Evolutionary conservation across 1,140 invertebrate species (phyloP), one percentile per base, ranked within the genome.

Genomic region (Pygmarrhopalites habei): DNA sequence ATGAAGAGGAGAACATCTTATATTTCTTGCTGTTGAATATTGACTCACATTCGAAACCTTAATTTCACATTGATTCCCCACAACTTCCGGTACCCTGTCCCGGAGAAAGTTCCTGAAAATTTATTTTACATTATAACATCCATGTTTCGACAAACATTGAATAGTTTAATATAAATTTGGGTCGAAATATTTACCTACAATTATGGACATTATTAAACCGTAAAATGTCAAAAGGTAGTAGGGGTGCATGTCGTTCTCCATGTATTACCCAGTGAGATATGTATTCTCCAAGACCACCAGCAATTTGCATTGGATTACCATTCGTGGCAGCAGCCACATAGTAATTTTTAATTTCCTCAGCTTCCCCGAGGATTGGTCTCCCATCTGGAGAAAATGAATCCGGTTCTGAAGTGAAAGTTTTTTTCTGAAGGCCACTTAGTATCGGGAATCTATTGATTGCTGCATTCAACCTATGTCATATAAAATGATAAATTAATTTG

Each of bases 311-410:
- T n/a, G 81, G 78, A 73, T 83, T 83, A 52, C 80, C 82, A 74
- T 82, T 84, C 81, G 83, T 84, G 58, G 80, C 82, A 60, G 92
- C 91, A 3, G 93, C 92, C 23, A 99, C 85, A 75, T 87, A 93
- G 77, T 98, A 99, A 74, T 97, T 97, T 70, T 84, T 80, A 64
- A 97, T 87, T 86, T 97, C 93, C 0, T 92, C 86, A 17, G 89
- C 83, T 82, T 96, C 89, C 1, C 95, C 95, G 17, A 98, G 79
- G 46, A 92, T 89, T 88, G 88, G 91, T 73, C 88, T 90, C 73
- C 88, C 90, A 74, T 92, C 89, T 0, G 89, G 59, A 10, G 69
- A 68, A 53, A 71, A 71, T 32, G 65, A 68, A 41, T 71, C 69
- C n/a, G n/a, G n/a, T n/a, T n/a, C n/a, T n/a, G n/a, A n/a, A n/a